These are phyloP conservation scores for Achatina immaculata DNA, from an alignment of 1,140 invertebrate genomes.

Conservation along the genomic window DNA sequence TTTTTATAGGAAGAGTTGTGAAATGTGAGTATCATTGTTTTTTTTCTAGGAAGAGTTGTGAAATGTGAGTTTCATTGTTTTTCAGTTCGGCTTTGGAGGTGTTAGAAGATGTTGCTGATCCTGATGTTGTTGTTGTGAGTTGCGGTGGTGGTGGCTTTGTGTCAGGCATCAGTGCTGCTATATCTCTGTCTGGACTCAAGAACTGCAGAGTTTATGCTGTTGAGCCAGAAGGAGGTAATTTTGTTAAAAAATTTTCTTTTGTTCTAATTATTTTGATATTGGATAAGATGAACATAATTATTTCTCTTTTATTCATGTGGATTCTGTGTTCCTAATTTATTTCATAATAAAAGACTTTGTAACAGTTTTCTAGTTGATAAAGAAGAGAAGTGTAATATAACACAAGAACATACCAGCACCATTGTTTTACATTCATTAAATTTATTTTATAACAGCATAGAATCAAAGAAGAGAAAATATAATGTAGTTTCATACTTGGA, in stretches of 20 bases:
- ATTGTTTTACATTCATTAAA: too few species aligned
- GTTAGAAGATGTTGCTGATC: conserved; percentile 54
- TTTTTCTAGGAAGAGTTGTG: too few species aligned
- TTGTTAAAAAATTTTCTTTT: neutral
- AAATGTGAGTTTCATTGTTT: conserved; percentile 49
- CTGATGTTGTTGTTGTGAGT: conserved; percentile 62
- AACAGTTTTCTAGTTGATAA: too few species aligned
- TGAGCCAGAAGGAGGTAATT: conserved; percentile 63
- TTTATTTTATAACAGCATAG: too few species aligned
- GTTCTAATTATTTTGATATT: neutral
- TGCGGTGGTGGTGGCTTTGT: conserved; percentile 66
- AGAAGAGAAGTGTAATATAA: too few species aligned
- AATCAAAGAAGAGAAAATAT: too few species aligned
- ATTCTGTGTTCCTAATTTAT: neutral
- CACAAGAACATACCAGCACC: too few species aligned
- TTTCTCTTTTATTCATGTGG: neutral
- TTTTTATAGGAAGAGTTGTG: too few species aligned
- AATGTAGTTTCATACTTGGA: too few species aligned
- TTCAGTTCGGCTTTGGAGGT: conserved; percentile 63
- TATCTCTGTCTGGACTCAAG: conserved; percentile 49
- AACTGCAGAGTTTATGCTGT: conserved; percentile 64
- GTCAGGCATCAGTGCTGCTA: conserved; percentile 59
- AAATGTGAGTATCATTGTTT: too few species aligned
- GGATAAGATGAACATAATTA: too few species aligned
- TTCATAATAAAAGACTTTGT: too few species aligned